Evolutionary conservation across 2,113 vertebrate species (phyloP).

Genomic region (Chrysemys picta): DNA sequence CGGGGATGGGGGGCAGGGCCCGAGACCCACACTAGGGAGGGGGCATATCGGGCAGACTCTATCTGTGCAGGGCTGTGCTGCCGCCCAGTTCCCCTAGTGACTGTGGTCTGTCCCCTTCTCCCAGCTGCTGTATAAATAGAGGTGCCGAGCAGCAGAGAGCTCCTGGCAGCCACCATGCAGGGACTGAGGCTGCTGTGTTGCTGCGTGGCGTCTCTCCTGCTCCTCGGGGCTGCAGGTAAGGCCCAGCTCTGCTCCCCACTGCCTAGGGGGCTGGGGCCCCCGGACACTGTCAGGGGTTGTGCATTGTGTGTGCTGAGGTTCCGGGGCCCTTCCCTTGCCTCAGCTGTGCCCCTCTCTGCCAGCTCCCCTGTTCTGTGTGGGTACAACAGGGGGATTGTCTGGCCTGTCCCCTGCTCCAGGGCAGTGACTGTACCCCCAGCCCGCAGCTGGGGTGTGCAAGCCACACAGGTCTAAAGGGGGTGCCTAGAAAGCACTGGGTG

Average conservation of each 20-base stretch:
- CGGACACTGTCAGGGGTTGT: rapidly evolving
- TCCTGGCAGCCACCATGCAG: conserved; percentile 80
- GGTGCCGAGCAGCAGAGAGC: conserved; percentile 54
- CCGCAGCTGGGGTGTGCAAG: not conserved
- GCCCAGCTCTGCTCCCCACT: not conserved
- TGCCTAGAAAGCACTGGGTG: not conserved
- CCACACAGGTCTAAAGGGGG: not conserved
- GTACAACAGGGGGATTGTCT: not conserved
- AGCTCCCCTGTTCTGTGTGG: not conserved
- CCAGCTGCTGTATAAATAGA: conserved; percentile 74
- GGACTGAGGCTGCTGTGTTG: conserved; percentile 75
- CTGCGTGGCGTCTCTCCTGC: conserved; percentile 71
- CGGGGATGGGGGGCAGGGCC: not conserved
- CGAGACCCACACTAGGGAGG: not conserved
- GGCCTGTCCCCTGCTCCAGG: not conserved
- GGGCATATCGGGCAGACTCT: not conserved
- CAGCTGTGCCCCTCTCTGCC: not conserved
- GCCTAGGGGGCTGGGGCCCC: rapidly evolving
- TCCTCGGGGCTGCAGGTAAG: conserved; percentile 75
- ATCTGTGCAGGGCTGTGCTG: not conserved
- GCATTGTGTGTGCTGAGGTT: not conserved
- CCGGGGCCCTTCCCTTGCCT: not conserved
- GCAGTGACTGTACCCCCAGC: not conserved
- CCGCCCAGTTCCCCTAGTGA: conserved; percentile 64
- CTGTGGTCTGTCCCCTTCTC: conserved; percentile 55